phyloP scores from a whole-genome alignment of 2,797 vertebrate species.

The Gymnodraco acuticeps region DNA sequence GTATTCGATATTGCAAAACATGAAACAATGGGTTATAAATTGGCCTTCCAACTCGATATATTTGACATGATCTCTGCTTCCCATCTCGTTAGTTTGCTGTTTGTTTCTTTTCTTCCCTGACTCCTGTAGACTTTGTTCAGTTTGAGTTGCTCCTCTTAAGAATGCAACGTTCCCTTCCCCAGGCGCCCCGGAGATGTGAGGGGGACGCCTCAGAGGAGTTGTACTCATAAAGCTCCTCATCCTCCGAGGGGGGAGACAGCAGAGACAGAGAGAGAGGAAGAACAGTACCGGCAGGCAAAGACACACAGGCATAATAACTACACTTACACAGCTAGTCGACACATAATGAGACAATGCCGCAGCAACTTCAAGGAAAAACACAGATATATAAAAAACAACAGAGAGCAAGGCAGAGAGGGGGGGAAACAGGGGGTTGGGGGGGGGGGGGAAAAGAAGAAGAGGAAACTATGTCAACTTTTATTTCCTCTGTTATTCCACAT shows the following conservation, averaged over 20 bases:
- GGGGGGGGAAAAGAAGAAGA: conserved; percentile 44
- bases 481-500: conserved; percentile 86
- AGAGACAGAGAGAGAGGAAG: conserved; percentile 59
- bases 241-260: conserved; percentile 76
- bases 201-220: conserved; percentile 86
- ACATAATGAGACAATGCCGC: conserved; percentile 87
- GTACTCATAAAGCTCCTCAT: conserved; percentile 87
- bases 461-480: conserved; percentile 87
- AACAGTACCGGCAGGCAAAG: conserved; percentile 73
- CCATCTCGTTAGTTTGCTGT: conserved; percentile 84
- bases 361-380: conserved; percentile 83
- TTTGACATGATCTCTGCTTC: conserved; percentile 81
- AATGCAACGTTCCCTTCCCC: conserved; percentile 83
- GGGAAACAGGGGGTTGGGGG: conserved; percentile 60
- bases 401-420: conserved; percentile 66
- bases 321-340: conserved; percentile 85
- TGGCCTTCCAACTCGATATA: conserved; percentile 84
- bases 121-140: conserved; percentile 85
- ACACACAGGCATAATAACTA: conserved; percentile 84
- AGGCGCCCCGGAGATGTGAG: conserved; percentile 86
- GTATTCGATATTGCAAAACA: conserved; percentile 73
- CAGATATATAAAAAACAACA: conserved; percentile 83
- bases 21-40: conserved; percentile 84
- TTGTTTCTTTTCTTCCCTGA: conserved; percentile 83
- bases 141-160: conserved; percentile 85